phyloP scores from a whole-genome alignment of 2,888 invertebrate species.

The Cactoblastis cactorum region DNA sequence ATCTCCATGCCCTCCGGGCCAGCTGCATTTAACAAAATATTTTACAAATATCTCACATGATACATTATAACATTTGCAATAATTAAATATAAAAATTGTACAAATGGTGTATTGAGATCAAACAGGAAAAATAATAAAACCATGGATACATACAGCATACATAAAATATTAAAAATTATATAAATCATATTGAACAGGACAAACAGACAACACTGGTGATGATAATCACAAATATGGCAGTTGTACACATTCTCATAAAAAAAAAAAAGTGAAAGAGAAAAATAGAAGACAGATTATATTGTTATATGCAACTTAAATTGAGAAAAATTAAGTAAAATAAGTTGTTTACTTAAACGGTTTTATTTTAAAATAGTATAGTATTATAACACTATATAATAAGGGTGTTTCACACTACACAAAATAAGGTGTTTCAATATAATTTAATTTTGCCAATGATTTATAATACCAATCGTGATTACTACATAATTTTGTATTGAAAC shows the following conservation, averaged over 20 bases:
- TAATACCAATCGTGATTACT: no score
- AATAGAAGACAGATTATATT: neutral
- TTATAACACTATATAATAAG: no score
- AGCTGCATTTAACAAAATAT: slow-evolving; percentile 57
- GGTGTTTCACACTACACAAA: no score
- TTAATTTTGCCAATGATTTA: no score
- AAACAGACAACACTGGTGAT: slow-evolving; percentile 20
- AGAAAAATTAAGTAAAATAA: no score
- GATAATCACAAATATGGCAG: neutral
- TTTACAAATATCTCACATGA: slow-evolving; percentile 31
- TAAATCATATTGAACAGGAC: slow-evolving; percentile 14
- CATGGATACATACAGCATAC: neutral
- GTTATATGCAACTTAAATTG: no score
- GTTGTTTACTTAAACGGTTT: no score
- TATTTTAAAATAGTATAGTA: no score
- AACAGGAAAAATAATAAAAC: slow-evolving; percentile 1
- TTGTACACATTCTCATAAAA: neutral
- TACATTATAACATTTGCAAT: slow-evolving; percentile 1
- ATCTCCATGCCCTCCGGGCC: slow-evolving; percentile 41
- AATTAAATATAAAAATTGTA: neutral
- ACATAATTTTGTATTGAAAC: no score
- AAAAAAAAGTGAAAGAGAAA: no score
- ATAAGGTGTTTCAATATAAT: no score
- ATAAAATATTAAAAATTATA: neutral
- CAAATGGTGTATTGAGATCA: neutral